Percentiles rank a stretch among this genome's conserved stretches.
phyloP scores from a whole-genome alignment of 2,797 vertebrate genomes.

The Acrossocheilus fasciatus region DNA sequence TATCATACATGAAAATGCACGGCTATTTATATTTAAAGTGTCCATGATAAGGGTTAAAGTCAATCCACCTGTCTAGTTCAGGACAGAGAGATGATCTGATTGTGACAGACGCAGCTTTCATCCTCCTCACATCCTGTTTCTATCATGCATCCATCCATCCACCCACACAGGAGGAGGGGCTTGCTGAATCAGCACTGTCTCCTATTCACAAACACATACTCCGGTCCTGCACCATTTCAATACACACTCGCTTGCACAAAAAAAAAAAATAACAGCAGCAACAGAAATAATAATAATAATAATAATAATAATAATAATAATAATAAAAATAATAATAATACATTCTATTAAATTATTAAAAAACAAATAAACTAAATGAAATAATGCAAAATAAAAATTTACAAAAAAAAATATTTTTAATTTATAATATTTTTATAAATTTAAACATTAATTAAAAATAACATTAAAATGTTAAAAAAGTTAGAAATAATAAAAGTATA shows the following conservation, averaged over 20 bases:
- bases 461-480: background rate
- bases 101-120: conserved; percentile 74
- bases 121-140: conserved; percentile 78
- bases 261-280: background rate
- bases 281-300: background rate
- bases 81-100: conserved; percentile 72
- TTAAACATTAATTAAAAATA: background rate
- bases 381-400: background rate
- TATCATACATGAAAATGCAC: conserved; percentile 32
- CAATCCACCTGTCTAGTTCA: conserved; percentile 29
- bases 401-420: background rate
- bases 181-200: conserved; percentile 45
- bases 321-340: background rate
- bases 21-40: conserved; percentile 46
- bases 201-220: conserved; percentile 25
- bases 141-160: conserved; percentile 51
- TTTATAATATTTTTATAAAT: background rate
- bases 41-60: conserved; percentile 40
- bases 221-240: background rate
- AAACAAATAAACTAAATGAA: background rate
- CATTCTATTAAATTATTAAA: background rate
- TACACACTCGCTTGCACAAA: conserved; percentile 28
- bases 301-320: background rate
- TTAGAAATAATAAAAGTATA: background rate
- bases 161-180: background rate